These are phyloP conservation scores for Cecidostiba fungosa DNA, from an alignment of 2,888 invertebrate genomes.

Conservation along the genomic window DNA sequence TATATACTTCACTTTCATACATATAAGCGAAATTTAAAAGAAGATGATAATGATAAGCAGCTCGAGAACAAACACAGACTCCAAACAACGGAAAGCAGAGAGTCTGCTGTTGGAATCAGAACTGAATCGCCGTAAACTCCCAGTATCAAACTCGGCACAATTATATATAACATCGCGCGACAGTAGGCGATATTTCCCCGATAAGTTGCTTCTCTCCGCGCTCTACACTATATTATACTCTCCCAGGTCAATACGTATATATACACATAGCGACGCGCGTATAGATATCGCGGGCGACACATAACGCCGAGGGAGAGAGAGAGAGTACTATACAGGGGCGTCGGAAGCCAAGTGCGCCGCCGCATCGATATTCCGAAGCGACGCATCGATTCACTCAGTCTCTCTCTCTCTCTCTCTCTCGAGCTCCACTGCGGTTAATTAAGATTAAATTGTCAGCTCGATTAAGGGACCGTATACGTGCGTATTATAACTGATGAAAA, in stretches of 20 bases:
- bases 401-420: no score
- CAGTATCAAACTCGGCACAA: background rate
- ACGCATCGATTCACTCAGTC: conserved; percentile 65
- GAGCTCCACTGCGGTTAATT: conserved; percentile 67
- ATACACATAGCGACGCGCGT: background rate
- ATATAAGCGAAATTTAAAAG: no score
- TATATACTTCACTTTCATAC: no score
- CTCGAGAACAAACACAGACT: no score
- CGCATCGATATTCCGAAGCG: conserved; percentile 35
- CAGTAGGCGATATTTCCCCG: background rate
- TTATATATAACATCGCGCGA: background rate
- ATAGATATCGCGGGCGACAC: conserved; percentile 13
- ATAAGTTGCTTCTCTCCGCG: background rate
- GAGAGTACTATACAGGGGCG: background rate
- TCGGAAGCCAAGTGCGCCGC: conserved; percentile 23
- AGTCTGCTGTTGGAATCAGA: background rate
- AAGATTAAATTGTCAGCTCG: conserved; percentile 67
- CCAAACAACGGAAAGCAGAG: no score
- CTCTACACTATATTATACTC: background rate
- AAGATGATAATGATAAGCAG: no score
- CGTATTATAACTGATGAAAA: no score
- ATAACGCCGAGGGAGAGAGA: conserved; percentile 12
- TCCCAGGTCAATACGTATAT: conserved; percentile 27
- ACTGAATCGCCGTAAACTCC: background rate
- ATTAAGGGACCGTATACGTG: conserved; percentile 48